These are phyloP conservation scores for Phacellophora camtschatica DNA, from an alignment of 30 jellyfish, hydroid and myxozoan genomes.

Conservation along the genomic window DNA sequence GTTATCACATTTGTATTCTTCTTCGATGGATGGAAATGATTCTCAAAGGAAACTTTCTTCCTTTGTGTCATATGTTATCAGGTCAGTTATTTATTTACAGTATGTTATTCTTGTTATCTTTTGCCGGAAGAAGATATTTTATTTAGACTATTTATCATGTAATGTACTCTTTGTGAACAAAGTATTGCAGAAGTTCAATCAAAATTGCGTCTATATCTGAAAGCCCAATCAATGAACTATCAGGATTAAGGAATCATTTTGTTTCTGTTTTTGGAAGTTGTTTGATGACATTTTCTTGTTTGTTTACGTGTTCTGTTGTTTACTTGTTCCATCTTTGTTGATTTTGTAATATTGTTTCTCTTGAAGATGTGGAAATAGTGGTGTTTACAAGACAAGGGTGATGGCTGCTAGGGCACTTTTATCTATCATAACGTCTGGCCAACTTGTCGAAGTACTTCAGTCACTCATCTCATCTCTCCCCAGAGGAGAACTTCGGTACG, in stretches of 20 bases:
- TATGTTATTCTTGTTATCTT: too few species aligned
- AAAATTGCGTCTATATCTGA: too few species aligned
- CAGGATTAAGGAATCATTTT: too few species aligned
- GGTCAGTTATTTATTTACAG: too few species aligned
- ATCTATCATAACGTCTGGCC: slow-evolving; percentile 64
- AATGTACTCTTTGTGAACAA: too few species aligned
- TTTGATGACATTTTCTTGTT: neutral
- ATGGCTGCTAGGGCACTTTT: slow-evolving; percentile 88
- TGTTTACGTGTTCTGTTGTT: neutral
- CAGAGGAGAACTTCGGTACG: neutral
- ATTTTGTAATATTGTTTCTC: too few species aligned
- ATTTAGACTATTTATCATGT: too few species aligned
- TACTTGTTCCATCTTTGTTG: neutral
- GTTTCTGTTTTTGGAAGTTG: too few species aligned
- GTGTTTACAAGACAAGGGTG: slow-evolving; percentile 77
- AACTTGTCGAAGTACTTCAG: slow-evolving; percentile 33
- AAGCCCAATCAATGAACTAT: too few species aligned
- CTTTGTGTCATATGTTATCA: slow-evolving; percentile 57
- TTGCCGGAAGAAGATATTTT: too few species aligned
- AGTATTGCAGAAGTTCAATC: too few species aligned
- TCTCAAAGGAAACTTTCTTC: slow-evolving; percentile 60
- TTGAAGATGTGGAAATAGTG: slow-evolving; percentile 68
- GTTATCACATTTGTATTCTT: slow-evolving; percentile 84
- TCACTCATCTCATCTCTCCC: neutral
- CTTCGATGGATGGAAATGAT: slow-evolving; percentile 86